Percentiles rank a stretch among this genome's conserved stretches.
Conservation (phyloP, 2,113 vertebrate genomes). For the Thunnus thynnus region DNA sequence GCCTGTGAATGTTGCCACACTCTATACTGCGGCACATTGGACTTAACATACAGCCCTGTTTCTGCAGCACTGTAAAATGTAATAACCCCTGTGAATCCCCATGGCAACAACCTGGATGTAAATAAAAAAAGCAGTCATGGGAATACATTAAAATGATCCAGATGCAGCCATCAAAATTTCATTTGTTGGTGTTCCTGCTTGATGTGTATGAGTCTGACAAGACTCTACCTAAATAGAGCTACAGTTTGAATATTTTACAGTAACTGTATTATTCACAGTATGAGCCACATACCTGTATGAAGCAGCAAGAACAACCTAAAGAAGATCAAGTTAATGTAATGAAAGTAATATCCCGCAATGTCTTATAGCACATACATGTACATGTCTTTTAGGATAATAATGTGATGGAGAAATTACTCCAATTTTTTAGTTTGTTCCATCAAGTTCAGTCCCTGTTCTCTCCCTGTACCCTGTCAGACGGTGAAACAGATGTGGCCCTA, state of each 20-base stretch:
- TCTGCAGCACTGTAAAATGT: conserved; percentile 25
- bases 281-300: neutral
- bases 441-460: neutral
- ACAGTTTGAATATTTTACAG: conserved; percentile 43
- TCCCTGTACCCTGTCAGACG: conserved; percentile 82
- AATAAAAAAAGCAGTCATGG: conserved; percentile 16
- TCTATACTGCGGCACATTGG: conserved; percentile 44
- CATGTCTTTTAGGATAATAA: neutral
- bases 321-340: neutral
- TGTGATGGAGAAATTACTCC: neutral
- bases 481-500: conserved; percentile 98
- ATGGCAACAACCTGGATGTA: conserved; percentile 49
- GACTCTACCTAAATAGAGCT: conserved; percentile 11
- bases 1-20: conserved; percentile 12
- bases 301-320: neutral
- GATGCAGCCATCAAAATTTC: conserved; percentile 22
- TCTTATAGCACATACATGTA: neutral
- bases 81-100: conserved; percentile 44
- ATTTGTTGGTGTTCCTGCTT: conserved; percentile 1
- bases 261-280: neutral
- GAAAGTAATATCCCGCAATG: neutral
- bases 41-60: conserved; percentile 41
- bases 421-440: neutral
- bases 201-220: conserved; percentile 30
- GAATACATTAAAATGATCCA: neutral